Base-by-base conservation (phyloP, 2,888 invertebrate species). In the Pollenia griseotomentosa region DNA sequence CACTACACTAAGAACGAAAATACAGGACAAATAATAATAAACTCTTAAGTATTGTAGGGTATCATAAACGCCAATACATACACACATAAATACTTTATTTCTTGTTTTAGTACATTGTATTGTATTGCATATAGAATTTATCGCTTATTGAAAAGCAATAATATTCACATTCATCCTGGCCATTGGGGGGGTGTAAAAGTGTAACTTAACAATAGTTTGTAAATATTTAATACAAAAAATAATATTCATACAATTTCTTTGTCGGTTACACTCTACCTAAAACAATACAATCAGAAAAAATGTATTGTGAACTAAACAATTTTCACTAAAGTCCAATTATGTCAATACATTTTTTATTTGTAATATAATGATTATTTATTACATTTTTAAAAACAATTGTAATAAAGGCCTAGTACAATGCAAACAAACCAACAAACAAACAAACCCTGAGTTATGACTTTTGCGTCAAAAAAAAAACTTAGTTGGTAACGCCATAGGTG, bases 311-410 rank as follows among this genome's bases (percentile, higher is more conserved):
- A 2, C 16, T 12, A 53, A 51, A 42, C 33, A 74, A 23, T 53
- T 12, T 40, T 48, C 46, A 16, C 65, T 57, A 6, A 66, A 83
- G 33, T 86, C 86, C 83, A 86, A 82, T 86, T 86, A 86, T 83
- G 86, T 86, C 86, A 86, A 74, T 78, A 83, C 33, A 77, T 77
- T 55, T 63, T 68, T 82, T 68, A 61, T 86, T 78, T 68, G 14
- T 55, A 71, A 57, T 55, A 73, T 85, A 85, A 85, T 78, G 85
- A 85, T 85, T 82, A 85, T 85, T 85, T 85, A 85, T 85, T 85
- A 42, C 75, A 42, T 23, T 82, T n/a, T 40, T 74, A 51, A 73
- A 23, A 19, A 59, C 71, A 77, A 77, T 83, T 71, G 77, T 71
- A 71, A 63, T 65, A 83, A 61, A 82, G 74, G 82, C 70, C 68